A percentile compares a stretch with the other conserved stretches of the same genome.
phyloP scores from a whole-genome alignment of 2,113 vertebrate species.

The Kryptolebias marmoratus region DNA sequence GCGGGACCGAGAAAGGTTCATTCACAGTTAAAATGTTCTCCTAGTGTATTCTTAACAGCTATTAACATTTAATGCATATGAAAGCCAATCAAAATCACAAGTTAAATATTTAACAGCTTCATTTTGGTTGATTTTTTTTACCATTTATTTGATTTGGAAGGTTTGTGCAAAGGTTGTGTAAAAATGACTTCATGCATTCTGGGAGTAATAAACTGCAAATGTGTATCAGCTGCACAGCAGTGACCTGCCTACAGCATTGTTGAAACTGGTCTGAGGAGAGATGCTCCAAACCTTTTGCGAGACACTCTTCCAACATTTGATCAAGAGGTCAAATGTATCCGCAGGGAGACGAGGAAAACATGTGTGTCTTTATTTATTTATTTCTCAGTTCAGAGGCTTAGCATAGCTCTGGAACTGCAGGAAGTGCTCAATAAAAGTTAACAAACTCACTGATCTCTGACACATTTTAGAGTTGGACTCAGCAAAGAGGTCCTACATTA shows the following conservation, averaged over 20 bases:
- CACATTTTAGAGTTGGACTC: conserved; percentile 24
- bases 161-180: conserved; percentile 7
- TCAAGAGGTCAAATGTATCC: background rate
- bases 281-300: conserved; percentile 2
- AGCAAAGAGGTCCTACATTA: background rate
- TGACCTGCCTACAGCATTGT: conserved; percentile 26
- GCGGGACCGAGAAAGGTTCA: conserved; percentile 1
- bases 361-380: conserved; percentile 14
- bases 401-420: background rate
- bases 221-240: conserved; percentile 32
- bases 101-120: background rate
- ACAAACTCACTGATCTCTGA: conserved; percentile 36
- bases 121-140: conserved; percentile 4
- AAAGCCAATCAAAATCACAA: background rate
- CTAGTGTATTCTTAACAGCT: background rate
- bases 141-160: too few relatives aligned
- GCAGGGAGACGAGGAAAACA: conserved; percentile 6
- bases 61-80: background rate
- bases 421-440: background rate
- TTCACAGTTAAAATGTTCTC: background rate
- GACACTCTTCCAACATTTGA: conserved; percentile 22
- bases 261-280: background rate
- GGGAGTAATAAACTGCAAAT: conserved; percentile 50
- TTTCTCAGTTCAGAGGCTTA: background rate
- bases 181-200: conserved; percentile 49